Percentiles rank a stretch among this genome's conserved stretches.
These are phyloP conservation scores for Homalodisca vitripennis DNA, from an alignment of 1,140 invertebrate genomes.

Conservation along the genomic window DNA sequence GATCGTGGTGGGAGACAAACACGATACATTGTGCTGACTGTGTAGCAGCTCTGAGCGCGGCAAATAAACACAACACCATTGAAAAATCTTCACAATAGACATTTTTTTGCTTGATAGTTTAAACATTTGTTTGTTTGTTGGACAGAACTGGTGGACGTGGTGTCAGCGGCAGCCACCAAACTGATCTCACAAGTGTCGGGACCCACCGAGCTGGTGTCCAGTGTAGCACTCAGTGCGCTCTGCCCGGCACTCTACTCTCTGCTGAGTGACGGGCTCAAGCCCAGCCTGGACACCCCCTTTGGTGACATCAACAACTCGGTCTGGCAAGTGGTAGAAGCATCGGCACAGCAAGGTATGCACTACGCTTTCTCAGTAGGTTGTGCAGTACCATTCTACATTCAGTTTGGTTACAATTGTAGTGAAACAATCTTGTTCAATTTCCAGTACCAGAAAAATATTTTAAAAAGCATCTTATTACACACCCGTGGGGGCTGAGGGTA, in stretches of 20 bases:
- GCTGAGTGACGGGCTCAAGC: slow-evolving; percentile 78
- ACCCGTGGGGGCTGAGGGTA: too few relatives aligned
- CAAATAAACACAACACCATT: too few relatives aligned
- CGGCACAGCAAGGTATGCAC: slow-evolving; percentile 72
- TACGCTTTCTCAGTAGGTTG: not conserved
- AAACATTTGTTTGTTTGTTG: slow-evolving; percentile 39
- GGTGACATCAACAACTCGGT: slow-evolving; percentile 84
- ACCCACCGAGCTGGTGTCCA: slow-evolving; percentile 55
- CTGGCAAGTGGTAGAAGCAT: slow-evolving; percentile 85
- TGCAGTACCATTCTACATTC: not conserved
- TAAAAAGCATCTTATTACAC: slow-evolving; percentile 23
- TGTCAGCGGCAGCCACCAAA: slow-evolving; percentile 65
- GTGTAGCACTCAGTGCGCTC: slow-evolving; percentile 67
- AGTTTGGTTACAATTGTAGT: not conserved
- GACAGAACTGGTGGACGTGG: slow-evolving; percentile 61
- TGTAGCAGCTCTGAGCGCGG: too few relatives aligned
- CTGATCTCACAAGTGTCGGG: slow-evolving; percentile 49
- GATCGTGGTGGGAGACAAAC: too few relatives aligned
- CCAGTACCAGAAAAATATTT: not conserved
- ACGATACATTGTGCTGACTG: too few relatives aligned
- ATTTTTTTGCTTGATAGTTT: too few relatives aligned
- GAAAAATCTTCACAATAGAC: too few relatives aligned
- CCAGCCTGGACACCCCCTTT: slow-evolving; percentile 79
- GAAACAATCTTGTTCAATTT: not conserved
- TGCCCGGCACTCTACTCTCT: slow-evolving; percentile 84